Base-by-base conservation (phyloP, 2,888 invertebrate species). In the Ypsolopha sequella region DNA sequence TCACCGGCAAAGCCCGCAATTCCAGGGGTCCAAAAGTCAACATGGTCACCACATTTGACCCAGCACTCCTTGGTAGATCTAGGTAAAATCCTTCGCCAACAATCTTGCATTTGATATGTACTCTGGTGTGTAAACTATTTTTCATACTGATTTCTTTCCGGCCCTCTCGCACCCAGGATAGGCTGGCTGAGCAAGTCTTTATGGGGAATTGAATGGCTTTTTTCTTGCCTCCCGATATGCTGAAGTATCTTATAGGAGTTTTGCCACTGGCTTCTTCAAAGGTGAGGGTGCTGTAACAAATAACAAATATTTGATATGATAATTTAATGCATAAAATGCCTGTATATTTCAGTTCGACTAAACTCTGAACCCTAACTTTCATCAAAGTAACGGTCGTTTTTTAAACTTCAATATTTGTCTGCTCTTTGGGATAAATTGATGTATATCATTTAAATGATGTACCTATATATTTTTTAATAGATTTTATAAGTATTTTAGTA, bases 131-230 rank as follows among this genome's bases (percentile, higher is more conserved):
- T 0, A 67, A 65, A 0, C 62, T 65, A 53, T 84, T 86, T 57
- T 82, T 82, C 51, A 86, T 54, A 51, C 79, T 84, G 1, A 86
- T 61, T 49, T 85, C 82, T 51, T 80, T 85, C 7, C 79, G 60
- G 1, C 77, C 84, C 0, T 70, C 51, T 1, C 76, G 66, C 4
- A 84, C 76, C 78, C 80, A 86, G 0, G 82, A 80, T 56, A 86
- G 61, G 0, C 62, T 61, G 39, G 60, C 66, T 55, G 69, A 62
- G 53, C 74, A 85, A 0, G 80, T 81, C 55, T 82, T 81, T 24
- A 86, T 74, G 0, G 85, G 85, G 54, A 85, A 86, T 0, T 58
- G 52, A 57, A 70, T 77, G 0, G 71, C 68, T 39, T 64, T 70
- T 0, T 78, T 76, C 1, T 60, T 51, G 1, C 80, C 80, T 6